Conservation (phyloP, 2,888 invertebrate genomes). For the Nebria salina region DNA sequence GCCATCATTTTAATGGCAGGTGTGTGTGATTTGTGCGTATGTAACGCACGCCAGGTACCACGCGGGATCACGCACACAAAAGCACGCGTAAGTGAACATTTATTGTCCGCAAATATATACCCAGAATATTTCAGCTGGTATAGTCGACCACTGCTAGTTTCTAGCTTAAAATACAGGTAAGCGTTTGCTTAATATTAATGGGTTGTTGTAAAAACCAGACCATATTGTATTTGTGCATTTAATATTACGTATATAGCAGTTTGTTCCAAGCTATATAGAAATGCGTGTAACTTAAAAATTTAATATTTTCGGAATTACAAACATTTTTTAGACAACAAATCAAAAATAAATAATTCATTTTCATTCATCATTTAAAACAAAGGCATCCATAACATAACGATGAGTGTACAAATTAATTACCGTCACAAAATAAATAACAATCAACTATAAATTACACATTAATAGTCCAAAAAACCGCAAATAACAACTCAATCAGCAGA, state of each 20-base stretch:
- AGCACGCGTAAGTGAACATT: conserved; percentile 41
- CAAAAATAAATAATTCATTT: too few species aligned
- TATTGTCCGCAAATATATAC: conserved; percentile 48
- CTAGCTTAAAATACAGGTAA: neutral
- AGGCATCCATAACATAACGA: neutral
- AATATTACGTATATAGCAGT: conserved; percentile 8
- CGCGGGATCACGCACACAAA: conserved; percentile 48
- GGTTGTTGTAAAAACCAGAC: conserved; percentile 15
- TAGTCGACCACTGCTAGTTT: conserved; percentile 24
- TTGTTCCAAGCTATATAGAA: neutral
- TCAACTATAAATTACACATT: neutral
- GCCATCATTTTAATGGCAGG: conserved; percentile 3
- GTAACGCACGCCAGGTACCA: conserved; percentile 47
- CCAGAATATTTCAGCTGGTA: conserved; percentile 50
- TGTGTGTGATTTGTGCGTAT: conserved; percentile 47
- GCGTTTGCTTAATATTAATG: neutral
- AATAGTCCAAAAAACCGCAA: neutral
- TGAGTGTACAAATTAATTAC: neutral
- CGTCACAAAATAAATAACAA: neutral
- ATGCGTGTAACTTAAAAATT: too few species aligned
- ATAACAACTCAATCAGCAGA: conserved; percentile 14
- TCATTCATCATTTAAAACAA: neutral
- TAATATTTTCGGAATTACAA: too few species aligned
- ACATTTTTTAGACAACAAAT: too few species aligned
- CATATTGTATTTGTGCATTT: conserved; percentile 43